Evolutionary conservation across 2,113 vertebrate genomes (phyloP), one percentile per base, ranked within the genome.

Genomic region (Neodon shergylaensis): DNA sequence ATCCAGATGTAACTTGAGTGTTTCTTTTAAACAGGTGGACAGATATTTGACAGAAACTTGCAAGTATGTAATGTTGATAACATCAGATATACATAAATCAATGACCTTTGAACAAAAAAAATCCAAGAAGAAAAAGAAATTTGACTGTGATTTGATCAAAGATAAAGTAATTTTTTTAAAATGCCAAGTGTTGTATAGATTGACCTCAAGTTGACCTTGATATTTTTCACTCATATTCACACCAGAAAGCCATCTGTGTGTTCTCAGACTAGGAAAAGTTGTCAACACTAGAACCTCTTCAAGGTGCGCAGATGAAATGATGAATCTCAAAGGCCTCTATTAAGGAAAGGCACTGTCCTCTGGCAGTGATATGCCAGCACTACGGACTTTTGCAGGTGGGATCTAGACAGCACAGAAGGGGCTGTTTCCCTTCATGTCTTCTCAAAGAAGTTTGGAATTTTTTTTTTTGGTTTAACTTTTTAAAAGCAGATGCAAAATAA

Each of bases 401-500:
- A 66, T 68, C 42, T 76, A 24, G 68, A 72, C 42, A 39, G 54
- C 76, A 79, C 66, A 76, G 54, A 82, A 72, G 8, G 42, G 68
- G 2, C 26, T 74, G 11, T 47, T 92, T 96, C 73, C 81, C 36
- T 54, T 89, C 70, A 86, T 0, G 33, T 13, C 76, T 90, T 77
- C 88, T 94, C 96, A 88, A 83, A 93, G 73, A 94, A 94, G 68
- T 95, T 92, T 79, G 82, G 66, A 76, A 1, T 54, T 54, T 54
- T 58, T 58, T 21, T 95, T 97, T 95, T 91, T 88, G 77, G 95
- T 96, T 97, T 97, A 96, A 58, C 89, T 96, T 97, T 96, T 96
- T 96, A 24, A 94, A 97, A 96, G 95, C 88, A 96, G 92, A 96
- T 2, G 11, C 83, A 97, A 0, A 97, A 95, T 98, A 98, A 98